Evolutionary conservation across 2,888 invertebrate species (phyloP), one percentile per base, ranked within the genome.

Genomic region (Dryomyza anilis): DNA sequence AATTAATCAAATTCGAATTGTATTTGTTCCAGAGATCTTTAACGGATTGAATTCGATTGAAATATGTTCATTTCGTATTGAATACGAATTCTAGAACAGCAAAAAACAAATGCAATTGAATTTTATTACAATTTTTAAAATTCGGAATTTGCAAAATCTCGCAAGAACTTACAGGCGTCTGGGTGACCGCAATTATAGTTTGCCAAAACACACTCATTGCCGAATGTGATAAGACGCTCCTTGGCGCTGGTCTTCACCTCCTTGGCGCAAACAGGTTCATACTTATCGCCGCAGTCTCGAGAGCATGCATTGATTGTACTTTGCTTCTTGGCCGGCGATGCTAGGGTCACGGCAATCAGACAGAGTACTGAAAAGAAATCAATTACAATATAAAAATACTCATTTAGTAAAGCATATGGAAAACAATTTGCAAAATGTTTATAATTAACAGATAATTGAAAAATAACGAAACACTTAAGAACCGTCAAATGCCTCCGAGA

Each of bases 171-270:
- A 83, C 83, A 78, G 69, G 78, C 78, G 55, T 78, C 75, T 14
- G 74, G 65, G 63, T 83, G 82, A 39, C 80, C 80, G 66, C 83
- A 83, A 66, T 83, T 83, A 72, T 79, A 83, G 45, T 78, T 82
- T 61, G 68, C 67, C 74, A 83, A 69, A 10, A 82, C 82, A 58
- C 83, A 83, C 2, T 71, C 64, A 57, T 70, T 83, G 39, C 82
- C 82, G 63, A 83, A 83, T 7, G 81, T 81, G 5, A 82, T 14
- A 1, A 81, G 71, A 29, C 78, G 76, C 58, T 81, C 79, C 72
- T 81, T 81, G n/a, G n/a, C n/a, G 70, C 68, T 76, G 36, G 71
- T 67, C 25, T 73, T 77, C 67, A 78, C 79, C 33, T 78, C 75
- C 53, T 73, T 76, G 36, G 74, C 82, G 63, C 82, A 83, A 6